Base-by-base conservation (phyloP, 2,888 invertebrate species). In the Deroplatys truncata region DNA sequence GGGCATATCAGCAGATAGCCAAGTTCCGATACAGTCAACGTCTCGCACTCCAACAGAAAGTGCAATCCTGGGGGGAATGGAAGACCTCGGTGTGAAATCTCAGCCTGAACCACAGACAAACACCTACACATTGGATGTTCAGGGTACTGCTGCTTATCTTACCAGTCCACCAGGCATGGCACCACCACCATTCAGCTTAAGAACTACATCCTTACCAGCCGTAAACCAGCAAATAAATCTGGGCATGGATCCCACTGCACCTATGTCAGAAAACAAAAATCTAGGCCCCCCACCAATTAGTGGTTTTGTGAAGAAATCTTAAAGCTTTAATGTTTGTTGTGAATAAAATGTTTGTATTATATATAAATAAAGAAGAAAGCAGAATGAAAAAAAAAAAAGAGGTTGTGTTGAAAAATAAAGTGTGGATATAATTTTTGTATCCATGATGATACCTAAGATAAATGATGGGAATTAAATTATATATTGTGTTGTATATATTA, bases 1-100 rank as follows among this genome's bases (percentile, higher is more conserved):
- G 92, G 97, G 97, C 31, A 95, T 98, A 9, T 94, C 95, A 91
- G 96, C 98, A 0, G 97, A 98, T 93, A 96, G 95, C 92, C 96
- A 96, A 92, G 95, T 97, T 88, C 97, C 97, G 0, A 72, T 72
- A 7, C 56, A 72, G 20, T 72, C 56, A 20, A 9, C 56, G 20
- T 16, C 56, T 72, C 56, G 56, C 8, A 72, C 56, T 72, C 56
- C 56, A 20, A 72, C 56, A 20, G 56, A 72, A 20, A 43, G 43
- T 43, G 43, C 43, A 43, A 15, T 7, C 5, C 56, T 72, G 16
- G 56, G 56, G 20, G 56, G 56, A 72, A 72, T 72, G 2, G 56
- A 72, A 72, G 56, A 72, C 0, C 20, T 72, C 3, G 3, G 4
- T 72, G 20, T 72, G 56, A 72, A 5, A 20, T 72, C 56, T 72